These are phyloP conservation scores for Zosterops pallidus DNA, from an alignment of 2,113 vertebrate genomes.

Conservation along the genomic window DNA sequence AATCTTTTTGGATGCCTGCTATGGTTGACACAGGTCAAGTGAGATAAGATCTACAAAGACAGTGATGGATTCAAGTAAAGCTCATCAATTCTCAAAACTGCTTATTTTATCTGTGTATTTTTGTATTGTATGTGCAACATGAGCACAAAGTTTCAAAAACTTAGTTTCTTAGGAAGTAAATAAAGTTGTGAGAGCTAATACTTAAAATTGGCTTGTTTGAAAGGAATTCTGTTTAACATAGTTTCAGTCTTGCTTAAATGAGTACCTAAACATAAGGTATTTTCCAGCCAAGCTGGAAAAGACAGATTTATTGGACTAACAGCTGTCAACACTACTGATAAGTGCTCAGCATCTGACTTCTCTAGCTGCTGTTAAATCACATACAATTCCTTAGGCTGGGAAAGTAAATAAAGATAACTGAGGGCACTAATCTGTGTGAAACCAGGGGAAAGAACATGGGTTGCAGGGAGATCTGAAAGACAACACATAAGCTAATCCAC, in stretches of 20 bases:
- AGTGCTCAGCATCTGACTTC: constrained; percentile 10
- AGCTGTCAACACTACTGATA: not conserved
- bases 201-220: not conserved
- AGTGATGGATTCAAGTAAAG: not conserved
- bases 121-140: not conserved
- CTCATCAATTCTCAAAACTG: not conserved
- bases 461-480: not conserved
- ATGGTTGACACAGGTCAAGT: not conserved
- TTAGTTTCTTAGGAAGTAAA: not conserved
- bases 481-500: not conserved
- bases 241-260: not conserved
- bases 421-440: not conserved
- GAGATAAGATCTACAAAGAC: not conserved
- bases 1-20: not conserved
- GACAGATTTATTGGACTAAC: not conserved
- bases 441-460: not conserved
- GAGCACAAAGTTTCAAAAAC: not conserved
- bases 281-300: not conserved
- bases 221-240: not conserved
- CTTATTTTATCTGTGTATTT: not conserved
- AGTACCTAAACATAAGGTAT: not conserved
- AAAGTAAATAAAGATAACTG: constrained; percentile 21
- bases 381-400: not conserved
- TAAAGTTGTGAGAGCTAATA: not conserved
- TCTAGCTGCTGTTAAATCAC: not conserved